phyloP scores from a whole-genome alignment of 2,888 invertebrate species.

The Papilio gigon region DNA sequence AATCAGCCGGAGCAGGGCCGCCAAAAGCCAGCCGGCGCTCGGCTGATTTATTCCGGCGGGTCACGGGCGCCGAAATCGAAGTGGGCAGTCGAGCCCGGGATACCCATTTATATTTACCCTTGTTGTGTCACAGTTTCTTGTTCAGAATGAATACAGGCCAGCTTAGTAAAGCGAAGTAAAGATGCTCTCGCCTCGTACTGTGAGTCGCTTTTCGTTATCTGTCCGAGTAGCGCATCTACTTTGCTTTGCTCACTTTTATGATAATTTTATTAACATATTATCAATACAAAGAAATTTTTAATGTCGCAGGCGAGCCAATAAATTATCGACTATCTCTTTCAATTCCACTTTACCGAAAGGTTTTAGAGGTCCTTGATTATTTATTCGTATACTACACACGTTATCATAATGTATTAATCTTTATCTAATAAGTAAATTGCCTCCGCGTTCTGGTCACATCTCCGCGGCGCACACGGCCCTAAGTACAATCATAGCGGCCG shows the following conservation, averaged over 20 bases:
- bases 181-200: too few relatives aligned
- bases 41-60: constrained; percentile 29
- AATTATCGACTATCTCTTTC: neutral
- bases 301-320: neutral
- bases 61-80: constrained; percentile 34
- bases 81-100: neutral
- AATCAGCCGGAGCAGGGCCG: constrained; percentile 32
- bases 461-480: neutral
- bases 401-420: neutral
- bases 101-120: neutral
- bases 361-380: neutral
- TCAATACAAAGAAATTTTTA: constrained; percentile 13
- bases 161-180: neutral
- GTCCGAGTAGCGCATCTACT: neutral
- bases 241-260: neutral
- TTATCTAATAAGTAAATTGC: neutral
- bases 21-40: neutral
- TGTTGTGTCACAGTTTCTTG: neutral
- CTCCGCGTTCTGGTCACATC: constrained; percentile 3
- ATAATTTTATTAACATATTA: neutral
- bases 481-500: constrained; percentile 70
- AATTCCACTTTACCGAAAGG: neutral
- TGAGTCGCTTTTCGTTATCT: neutral
- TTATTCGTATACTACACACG: neutral
- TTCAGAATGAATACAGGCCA: neutral